phyloP scores from a whole-genome alignment of 2,797 vertebrate genomes.

The Darevskia mixta region DNA sequence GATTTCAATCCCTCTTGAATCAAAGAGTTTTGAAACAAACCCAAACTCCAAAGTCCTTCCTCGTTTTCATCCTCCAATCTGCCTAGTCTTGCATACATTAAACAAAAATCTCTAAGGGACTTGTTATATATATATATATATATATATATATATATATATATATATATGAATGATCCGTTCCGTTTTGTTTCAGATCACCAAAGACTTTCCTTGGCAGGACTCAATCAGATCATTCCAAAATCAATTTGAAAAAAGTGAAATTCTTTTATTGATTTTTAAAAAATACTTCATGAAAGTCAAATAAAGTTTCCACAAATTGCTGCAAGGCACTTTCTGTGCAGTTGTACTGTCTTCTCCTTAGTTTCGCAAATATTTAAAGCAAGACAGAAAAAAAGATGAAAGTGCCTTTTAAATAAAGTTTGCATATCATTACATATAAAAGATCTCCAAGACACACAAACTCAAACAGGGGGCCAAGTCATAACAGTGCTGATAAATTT shows the following conservation, averaged over 20 bases:
- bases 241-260: background rate
- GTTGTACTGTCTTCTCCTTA: background rate
- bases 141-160: background rate
- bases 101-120: slow-evolving; percentile 24
- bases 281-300: too few species aligned
- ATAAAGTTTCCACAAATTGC: background rate
- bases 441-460: slow-evolving; percentile 18
- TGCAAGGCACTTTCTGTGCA: slow-evolving; percentile 11
- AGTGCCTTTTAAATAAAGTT: slow-evolving; percentile 3
- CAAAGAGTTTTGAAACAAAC: slow-evolving; percentile 41
- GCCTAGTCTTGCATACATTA: slow-evolving; percentile 30
- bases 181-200: slow-evolving; percentile 48
- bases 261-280: slow-evolving; percentile 23
- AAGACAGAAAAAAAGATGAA: background rate
- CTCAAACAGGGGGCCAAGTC: background rate
- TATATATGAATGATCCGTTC: background rate
- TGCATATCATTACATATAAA: background rate
- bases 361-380: slow-evolving; percentile 7
- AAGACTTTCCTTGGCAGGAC: slow-evolving; percentile 36
- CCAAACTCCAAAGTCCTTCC: slow-evolving; percentile 44
- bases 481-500: background rate
- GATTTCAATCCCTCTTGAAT: slow-evolving; percentile 30
- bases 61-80: slow-evolving; percentile 46
- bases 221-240: slow-evolving; percentile 35
- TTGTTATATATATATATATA: too few species aligned